Conservation (phyloP, 2,113 vertebrate species). For the Pongo abelii region DNA sequence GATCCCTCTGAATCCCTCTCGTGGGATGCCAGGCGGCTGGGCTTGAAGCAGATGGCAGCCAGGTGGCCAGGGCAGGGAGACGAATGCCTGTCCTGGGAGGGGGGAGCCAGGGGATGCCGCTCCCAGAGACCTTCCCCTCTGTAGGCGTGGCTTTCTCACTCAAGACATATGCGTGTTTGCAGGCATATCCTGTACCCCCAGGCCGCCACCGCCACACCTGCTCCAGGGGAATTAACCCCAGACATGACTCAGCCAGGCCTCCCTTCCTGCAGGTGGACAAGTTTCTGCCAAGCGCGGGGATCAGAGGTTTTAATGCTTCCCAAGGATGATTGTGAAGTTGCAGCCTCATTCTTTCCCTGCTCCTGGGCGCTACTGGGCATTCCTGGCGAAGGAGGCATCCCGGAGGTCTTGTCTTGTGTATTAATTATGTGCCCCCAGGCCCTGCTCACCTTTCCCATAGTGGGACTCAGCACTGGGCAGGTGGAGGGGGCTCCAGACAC, state of each 20-base stretch:
- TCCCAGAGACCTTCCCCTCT: background rate
- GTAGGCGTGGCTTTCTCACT: background rate
- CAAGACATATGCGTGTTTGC: background rate
- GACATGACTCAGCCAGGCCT: background rate
- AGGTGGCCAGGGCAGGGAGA: background rate
- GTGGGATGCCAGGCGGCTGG: background rate
- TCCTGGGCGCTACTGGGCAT: background rate
- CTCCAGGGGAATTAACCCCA: background rate
- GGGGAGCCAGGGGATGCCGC: background rate
- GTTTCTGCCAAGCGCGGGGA: background rate
- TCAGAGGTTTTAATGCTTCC: background rate
- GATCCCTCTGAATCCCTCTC: background rate
- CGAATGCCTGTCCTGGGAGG: background rate
- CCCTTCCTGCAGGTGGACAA: background rate
- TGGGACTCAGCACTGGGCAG: background rate
- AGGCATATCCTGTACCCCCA: background rate
- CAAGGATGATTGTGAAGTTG: background rate
- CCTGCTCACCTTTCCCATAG: background rate
- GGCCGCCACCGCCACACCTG: fast-evolving
- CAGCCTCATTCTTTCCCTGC: background rate
- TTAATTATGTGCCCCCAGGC: background rate
- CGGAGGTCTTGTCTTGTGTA: background rate
- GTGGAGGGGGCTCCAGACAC: background rate
- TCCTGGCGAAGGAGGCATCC: background rate
- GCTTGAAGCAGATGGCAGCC: background rate